These are phyloP conservation scores for Melipona bicolor DNA, from an alignment of 2,888 invertebrate genomes.

Conservation along the genomic window DNA sequence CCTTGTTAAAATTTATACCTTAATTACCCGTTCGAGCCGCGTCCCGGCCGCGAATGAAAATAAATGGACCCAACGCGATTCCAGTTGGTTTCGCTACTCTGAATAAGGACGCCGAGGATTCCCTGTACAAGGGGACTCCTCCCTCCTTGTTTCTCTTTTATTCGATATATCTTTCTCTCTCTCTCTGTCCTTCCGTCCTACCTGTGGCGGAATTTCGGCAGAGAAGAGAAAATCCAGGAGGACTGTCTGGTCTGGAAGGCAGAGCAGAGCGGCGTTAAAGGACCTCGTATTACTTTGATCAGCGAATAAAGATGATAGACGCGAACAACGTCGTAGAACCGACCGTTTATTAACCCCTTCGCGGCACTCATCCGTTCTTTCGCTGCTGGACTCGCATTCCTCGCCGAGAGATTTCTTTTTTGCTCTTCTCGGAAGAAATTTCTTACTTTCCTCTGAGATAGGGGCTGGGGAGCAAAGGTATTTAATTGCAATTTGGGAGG, in stretches of 20 bases:
- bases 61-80: conserved; percentile 48
- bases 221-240: conserved; percentile 14
- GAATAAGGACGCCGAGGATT: conserved; percentile 48
- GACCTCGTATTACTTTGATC: conserved; percentile 39
- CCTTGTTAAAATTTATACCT: conserved; percentile 57
- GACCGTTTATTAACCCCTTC: conserved; percentile 17
- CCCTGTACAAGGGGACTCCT: conserved; percentile 50
- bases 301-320: conserved; percentile 22
- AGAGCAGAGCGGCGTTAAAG: conserved; percentile 27
- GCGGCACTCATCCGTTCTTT: neutral
- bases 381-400: neutral
- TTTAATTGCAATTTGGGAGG: neutral
- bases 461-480: too few species aligned
- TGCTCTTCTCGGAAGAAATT: neutral
- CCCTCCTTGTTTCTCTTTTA: neutral
- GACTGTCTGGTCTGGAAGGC: conserved; percentile 22
- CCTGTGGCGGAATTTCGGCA: conserved; percentile 47
- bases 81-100: conserved; percentile 39
- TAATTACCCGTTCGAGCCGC: conserved; percentile 50
- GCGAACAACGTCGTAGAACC: conserved; percentile 12
- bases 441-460: neutral
- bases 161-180: too few species aligned
- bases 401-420: neutral
- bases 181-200: neutral
- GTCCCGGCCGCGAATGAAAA: conserved; percentile 30